Evolutionary conservation across 2,113 vertebrate genomes (phyloP).

Genomic region (Alethe castanea): DNA sequence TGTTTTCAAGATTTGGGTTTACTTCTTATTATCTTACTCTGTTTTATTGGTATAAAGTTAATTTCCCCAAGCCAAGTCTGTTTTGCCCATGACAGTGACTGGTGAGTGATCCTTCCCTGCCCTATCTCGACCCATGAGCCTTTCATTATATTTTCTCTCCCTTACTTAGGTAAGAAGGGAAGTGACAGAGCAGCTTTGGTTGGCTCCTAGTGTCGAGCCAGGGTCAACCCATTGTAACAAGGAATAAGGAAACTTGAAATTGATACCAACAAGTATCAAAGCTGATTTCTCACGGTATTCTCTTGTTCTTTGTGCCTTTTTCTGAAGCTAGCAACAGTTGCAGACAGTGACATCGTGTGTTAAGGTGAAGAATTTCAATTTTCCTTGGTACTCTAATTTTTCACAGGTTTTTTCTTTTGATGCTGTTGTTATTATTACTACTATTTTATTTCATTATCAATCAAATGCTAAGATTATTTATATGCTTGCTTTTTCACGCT

Average conservation of each 20-base stretch:
- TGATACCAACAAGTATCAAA: background rate
- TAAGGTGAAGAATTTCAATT: background rate
- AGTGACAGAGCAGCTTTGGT: background rate
- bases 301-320: background rate
- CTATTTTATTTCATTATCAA: background rate
- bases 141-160: background rate
- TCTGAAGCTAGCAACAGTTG: background rate
- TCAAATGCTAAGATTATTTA: background rate
- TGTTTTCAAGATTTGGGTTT: background rate
- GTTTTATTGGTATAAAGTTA: background rate
- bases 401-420: background rate
- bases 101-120: background rate
- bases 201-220: background rate
- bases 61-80: background rate
- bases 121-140: fast-evolving
- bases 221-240: background rate
- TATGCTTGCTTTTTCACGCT: background rate
- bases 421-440: background rate
- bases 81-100: background rate
- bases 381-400: background rate
- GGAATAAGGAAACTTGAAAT: background rate
- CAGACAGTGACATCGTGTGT: slow-evolving; percentile 11
- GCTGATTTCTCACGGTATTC: background rate
- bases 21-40: background rate
- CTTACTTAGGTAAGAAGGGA: background rate